Conservation (phyloP, 2,888 invertebrate genomes). For the Eupithecia tripunctaria region DNA sequence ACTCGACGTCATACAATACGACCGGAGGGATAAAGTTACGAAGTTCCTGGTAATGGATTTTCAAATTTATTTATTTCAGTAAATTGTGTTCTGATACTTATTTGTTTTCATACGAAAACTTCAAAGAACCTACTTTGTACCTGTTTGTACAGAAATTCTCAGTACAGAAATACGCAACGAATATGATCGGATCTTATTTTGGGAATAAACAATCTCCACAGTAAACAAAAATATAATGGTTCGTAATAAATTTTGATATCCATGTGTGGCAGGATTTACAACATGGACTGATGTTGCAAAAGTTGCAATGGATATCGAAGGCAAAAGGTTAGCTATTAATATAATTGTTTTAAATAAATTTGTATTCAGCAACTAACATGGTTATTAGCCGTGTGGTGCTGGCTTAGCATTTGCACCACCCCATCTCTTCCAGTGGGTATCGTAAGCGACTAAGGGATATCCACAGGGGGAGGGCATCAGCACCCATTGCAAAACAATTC, state of each 20-base stretch:
- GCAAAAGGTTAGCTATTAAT: background rate
- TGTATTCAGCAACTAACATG: too few species aligned
- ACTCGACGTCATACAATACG: too few species aligned
- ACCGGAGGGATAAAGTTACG: too few species aligned
- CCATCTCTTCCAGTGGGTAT: too few species aligned
- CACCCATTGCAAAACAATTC: too few species aligned
- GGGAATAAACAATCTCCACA: constrained; percentile 38
- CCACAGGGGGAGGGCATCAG: too few species aligned
- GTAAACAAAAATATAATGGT: constrained; percentile 48
- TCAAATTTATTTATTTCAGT: background rate
- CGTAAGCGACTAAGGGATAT: too few species aligned
- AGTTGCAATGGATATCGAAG: background rate
- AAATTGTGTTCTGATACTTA: background rate
- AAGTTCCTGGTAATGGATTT: too few species aligned
- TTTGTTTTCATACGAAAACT: background rate
- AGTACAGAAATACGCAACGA: background rate
- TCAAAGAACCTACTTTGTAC: background rate
- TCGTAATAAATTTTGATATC: constrained; percentile 32
- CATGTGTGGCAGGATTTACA: constrained; percentile 12
- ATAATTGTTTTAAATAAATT: too few species aligned
- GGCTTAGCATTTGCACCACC: too few species aligned
- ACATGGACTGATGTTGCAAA: background rate
- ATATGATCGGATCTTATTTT: constrained; percentile 8
- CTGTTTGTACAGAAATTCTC: background rate
- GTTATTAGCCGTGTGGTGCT: too few species aligned